These are phyloP conservation scores for Armadillidium nasatum DNA, from an alignment of 1,140 invertebrate genomes.

Conservation along the genomic window DNA sequence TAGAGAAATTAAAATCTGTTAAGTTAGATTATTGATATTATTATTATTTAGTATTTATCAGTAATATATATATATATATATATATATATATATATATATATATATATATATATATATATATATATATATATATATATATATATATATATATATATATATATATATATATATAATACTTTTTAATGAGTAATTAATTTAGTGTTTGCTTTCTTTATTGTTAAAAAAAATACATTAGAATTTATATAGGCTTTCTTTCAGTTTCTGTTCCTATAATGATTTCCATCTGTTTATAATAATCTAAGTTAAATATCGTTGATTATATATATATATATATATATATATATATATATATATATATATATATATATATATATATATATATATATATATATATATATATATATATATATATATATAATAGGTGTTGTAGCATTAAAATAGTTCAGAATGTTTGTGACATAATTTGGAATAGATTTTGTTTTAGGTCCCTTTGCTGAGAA, in stretches of 20 bases:
- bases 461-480: slow-evolving; percentile 17
- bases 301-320: too few relatives aligned
- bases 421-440: neutral
- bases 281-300: too few relatives aligned
- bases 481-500: neutral
- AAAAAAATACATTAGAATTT: too few relatives aligned
- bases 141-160: slow-evolving; percentile 7
- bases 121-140: slow-evolving; percentile 16
- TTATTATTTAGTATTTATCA: too few relatives aligned
- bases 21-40: too few relatives aligned
- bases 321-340: neutral
- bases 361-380: slow-evolving; percentile 22
- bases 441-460: slow-evolving; percentile 44
- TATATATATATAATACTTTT: too few relatives aligned
- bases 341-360: slow-evolving; percentile 14
- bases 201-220: too few relatives aligned
- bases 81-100: slow-evolving; percentile 10
- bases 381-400: slow-evolving; percentile 18
- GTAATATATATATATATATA: slow-evolving; percentile 1
- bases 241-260: too few relatives aligned
- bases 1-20: too few relatives aligned
- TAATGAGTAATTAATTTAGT: too few relatives aligned
- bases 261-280: too few relatives aligned
- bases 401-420: slow-evolving; percentile 12
- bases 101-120: neutral